phyloP scores from a whole-genome alignment of 2,888 invertebrate species.

The Hesperia comma region DNA sequence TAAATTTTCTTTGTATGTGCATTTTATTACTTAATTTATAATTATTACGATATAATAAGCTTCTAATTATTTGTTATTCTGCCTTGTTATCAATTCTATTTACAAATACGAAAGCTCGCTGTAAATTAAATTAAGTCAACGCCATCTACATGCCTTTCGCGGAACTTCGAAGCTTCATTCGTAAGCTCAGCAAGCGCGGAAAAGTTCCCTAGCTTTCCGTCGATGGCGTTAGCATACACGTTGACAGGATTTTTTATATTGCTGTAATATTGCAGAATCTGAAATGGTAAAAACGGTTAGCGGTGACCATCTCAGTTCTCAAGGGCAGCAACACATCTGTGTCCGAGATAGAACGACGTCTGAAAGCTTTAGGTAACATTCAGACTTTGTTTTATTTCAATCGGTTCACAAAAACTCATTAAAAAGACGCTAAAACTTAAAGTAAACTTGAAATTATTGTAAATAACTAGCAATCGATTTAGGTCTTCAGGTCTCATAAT shows the following conservation, averaged over 20 bases:
- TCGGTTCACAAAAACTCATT: too few species aligned
- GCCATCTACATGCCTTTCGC: slow-evolving; percentile 60
- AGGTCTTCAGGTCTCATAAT: too few species aligned
- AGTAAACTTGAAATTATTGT: too few species aligned
- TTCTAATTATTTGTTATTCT: neutral
- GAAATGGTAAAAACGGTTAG: neutral
- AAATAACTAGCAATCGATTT: too few species aligned
- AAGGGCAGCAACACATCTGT: too few species aligned
- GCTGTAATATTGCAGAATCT: neutral
- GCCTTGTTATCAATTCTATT: neutral
- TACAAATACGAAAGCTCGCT: neutral
- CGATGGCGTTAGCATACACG: slow-evolving; percentile 59
- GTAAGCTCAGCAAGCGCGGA: slow-evolving; percentile 55
- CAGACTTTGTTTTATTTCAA: too few species aligned
- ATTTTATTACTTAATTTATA: neutral
- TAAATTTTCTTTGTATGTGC: neutral
- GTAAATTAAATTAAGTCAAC: slow-evolving; percentile 40
- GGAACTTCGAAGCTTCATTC: slow-evolving; percentile 58
- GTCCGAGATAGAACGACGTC: too few species aligned
- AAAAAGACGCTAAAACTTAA: too few species aligned
- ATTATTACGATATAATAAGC: neutral
- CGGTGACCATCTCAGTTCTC: too few species aligned
- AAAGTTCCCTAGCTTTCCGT: slow-evolving; percentile 47
- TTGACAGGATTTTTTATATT: slow-evolving; percentile 10
- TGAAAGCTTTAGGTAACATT: too few species aligned